Base-by-base conservation (phyloP, 2,888 invertebrate genomes). In the Hermodice carunculata region DNA sequence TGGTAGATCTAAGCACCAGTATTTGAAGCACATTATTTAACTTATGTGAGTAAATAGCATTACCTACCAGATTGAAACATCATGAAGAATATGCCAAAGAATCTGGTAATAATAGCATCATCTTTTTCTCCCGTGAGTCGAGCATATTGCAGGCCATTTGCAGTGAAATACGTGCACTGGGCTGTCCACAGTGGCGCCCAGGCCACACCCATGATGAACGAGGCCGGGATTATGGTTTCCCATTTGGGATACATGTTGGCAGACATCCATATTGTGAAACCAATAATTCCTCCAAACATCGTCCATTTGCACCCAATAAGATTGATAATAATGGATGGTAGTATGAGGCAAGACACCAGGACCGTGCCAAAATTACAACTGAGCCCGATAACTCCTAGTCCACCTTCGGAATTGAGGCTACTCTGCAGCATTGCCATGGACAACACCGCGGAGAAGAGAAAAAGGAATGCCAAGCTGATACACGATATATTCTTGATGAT, bases 151-250 rank as follows among this genome's bases (percentile, higher is more conserved):
- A 42, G 54, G 6, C 57, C 67, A 26, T 56, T 34, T 31, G 26
- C 17, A 17, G 96, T 96, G 67, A 97, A 89, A 84, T 97, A 97
- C 1, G 95, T 95, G 60, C 96, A 96, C 85, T 96, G 94, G 22
- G 96, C 94, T 0, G 95, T 94, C 97, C 97, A 97, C 92, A 97
- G 93, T 58, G 96, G 96, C 0, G 96, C 95, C 4, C 95, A 96
- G 11, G 95, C 95, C 65, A 96, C 88, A 74, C 97, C 97, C 49
- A 95, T 90, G 14, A 97, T 88, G 28, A 96, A 92, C 28, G 96
- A 95, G 49, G 95, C 93, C 1, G 81, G 81, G n/a, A 80, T 65
- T 48, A 83, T 72, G n/a, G 96, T 96, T 85, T 92, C 94, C 60
- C 90, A 90, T 74, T 89, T 90, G 1, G 97, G 95, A 81, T 93